Evolutionary conservation across 37 sponge, comb jelly and placozoan species (phyloP), one percentile per base, ranked within the genome.

Genomic region (Dysidea cf. avara): DNA sequence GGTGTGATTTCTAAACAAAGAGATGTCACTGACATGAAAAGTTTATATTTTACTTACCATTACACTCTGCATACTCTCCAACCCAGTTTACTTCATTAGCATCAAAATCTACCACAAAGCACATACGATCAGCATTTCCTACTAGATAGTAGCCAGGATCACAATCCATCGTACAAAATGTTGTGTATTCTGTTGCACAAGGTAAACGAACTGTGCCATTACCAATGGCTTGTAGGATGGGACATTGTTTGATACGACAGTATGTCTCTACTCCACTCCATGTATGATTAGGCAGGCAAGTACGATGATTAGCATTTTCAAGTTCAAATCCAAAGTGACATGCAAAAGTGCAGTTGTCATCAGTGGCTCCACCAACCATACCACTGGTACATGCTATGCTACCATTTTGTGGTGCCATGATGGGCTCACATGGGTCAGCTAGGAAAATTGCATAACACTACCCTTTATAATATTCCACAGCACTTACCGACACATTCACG

Each of bases 391-490:
- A 67, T n/a, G 12, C 20, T 3, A 67, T 67, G 16, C 21, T 22
- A 26, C 68, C 68, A 67, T 67, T 67, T 3, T 36, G 24, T 67
- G 68, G 68, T 34, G 68, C 68, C 36, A 21, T 20, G 25, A 67
- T 46, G 24, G 47, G 48, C 21, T 21, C 25, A 49, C 68, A 67
- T 36, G 68, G 47, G 3, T 43, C 22, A 43, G 37, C 68, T 67
- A 39, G 5, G 7, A 20, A n/a, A 9, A 32, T 5, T 5, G 6
- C 11, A 36, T 34, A 43, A 43, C 46, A 43, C 9, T 43, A 43
- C 9, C n/a, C n/a, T 43, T 12, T 9, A 43, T 43, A 43, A 43
- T 43, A 9, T 9, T 12, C 5, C 46, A 43, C 46, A 43, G 5
- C 9, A 43, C 68, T 43, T 67, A 67, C 68, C 68, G 12, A 67